These are phyloP conservation scores for Fratercula arctica DNA, from an alignment of 2,797 vertebrate genomes.

Conservation along the genomic window DNA sequence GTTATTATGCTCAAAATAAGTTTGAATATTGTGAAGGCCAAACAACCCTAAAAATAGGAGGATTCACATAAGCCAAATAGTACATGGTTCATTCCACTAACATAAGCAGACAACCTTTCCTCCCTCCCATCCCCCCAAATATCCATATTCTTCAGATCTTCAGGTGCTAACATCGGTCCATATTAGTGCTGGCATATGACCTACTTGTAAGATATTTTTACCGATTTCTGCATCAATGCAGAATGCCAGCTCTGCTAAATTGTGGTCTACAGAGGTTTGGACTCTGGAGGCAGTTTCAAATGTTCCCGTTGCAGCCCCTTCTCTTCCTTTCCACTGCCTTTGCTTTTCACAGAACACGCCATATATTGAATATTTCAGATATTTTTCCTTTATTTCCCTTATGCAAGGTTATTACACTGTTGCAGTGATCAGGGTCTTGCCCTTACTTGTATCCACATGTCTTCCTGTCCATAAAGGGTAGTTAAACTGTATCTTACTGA, in stretches of 20 bases:
- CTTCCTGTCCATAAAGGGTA: neutral
- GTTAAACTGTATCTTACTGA: neutral
- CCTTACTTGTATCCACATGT: neutral
- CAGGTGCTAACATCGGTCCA: neutral
- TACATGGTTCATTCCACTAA: neutral
- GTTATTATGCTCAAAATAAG: neutral
- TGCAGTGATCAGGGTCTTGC: neutral
- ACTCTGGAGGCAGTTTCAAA: neutral
- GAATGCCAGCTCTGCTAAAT: neutral
- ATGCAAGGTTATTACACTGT: rapidly evolving
- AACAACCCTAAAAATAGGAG: neutral
- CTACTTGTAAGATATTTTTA: neutral
- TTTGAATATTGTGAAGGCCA: neutral
- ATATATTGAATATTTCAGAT: neutral
- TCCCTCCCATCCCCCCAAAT: neutral
- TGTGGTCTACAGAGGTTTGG: neutral
- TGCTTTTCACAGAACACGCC: neutral
- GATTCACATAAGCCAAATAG: neutral
- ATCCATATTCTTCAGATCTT: neutral
- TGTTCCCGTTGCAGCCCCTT: neutral
- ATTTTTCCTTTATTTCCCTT: neutral
- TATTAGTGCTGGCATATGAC: neutral
- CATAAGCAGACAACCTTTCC: neutral
- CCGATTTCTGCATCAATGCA: neutral
- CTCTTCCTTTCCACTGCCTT: neutral